Conservation (phyloP, 2,888 invertebrate genomes). For the Lithophane leautieri region DNA sequence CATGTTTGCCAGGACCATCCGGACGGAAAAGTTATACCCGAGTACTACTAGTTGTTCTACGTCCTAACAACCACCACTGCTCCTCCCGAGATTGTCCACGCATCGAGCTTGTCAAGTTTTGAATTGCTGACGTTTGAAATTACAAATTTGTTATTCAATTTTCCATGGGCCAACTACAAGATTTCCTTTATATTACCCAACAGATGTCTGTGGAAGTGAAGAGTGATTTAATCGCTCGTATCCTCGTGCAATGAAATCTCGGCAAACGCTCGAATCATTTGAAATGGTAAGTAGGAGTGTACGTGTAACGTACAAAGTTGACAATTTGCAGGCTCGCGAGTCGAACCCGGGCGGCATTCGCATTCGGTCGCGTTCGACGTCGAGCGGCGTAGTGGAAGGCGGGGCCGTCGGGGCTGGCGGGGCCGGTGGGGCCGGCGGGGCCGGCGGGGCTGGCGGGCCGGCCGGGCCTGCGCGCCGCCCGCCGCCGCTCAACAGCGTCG, state of each 20-base stretch:
- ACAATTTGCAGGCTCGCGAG: conserved; percentile 79
- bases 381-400: conserved; percentile 89
- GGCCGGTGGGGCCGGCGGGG: conserved; percentile 38
- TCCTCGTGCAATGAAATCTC: conserved; percentile 70
- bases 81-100: conserved; percentile 45
- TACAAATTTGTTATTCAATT: conserved; percentile 59
- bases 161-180: conserved; percentile 70
- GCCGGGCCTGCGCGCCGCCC: conserved; percentile 77
- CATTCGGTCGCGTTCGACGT: conserved; percentile 84
- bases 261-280: conserved; percentile 66
- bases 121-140: conserved; percentile 61
- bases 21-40: conserved; percentile 27
- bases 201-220: conserved; percentile 75
- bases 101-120: conserved; percentile 58
- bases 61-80: conserved; percentile 35
- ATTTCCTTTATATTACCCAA: conserved; percentile 76
- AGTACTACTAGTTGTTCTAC: conserved; percentile 26
- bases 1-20: conserved; percentile 46
- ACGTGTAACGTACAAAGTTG: conserved; percentile 69
- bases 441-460: conserved; percentile 74
- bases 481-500: conserved; percentile 93
- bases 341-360: conserved; percentile 76
- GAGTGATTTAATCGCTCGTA: conserved; percentile 73
- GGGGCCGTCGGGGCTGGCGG: conserved; percentile 81
- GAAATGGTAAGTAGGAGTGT: conserved; percentile 70